phyloP scores from a whole-genome alignment of 2,113 vertebrate species.

The Tringa solitaria region DNA sequence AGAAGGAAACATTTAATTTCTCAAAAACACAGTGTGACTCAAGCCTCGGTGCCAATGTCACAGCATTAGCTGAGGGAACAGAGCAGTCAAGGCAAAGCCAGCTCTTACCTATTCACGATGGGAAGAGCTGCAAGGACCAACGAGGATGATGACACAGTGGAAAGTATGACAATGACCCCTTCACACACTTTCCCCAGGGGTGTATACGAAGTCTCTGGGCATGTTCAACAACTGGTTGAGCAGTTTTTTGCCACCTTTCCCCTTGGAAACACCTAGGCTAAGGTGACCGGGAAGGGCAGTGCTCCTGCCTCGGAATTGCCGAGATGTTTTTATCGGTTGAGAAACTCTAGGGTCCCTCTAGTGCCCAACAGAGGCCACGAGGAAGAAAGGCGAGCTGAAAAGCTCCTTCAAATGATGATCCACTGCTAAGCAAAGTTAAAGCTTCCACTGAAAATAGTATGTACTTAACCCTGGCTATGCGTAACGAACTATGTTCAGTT shows the following conservation, averaged over 20 bases:
- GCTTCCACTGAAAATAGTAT: not conserved
- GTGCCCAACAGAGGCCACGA: not conserved
- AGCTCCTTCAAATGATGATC: not conserved
- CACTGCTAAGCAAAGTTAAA: not conserved
- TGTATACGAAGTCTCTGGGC: not conserved
- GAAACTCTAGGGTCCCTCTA: slow-evolving; percentile 33
- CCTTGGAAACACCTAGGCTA: not conserved
- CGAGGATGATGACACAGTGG: not conserved
- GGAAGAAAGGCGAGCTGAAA: not conserved
- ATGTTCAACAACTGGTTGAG: not conserved
- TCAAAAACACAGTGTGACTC: not conserved
- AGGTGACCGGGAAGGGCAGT: not conserved
- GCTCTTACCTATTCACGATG: not conserved
- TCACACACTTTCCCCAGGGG: not conserved
- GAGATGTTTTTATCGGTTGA: not conserved
- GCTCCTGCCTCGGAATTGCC: fast-evolving
- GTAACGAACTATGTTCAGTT: not conserved
- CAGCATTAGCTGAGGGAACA: not conserved
- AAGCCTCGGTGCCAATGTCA: not conserved
- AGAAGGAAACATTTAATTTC: slow-evolving; percentile 45
- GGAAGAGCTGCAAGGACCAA: not conserved
- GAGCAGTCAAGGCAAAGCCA: not conserved
- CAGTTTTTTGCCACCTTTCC: not conserved
- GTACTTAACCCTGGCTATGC: not conserved
- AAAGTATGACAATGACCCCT: not conserved